phyloP scores from a whole-genome alignment of 2,888 invertebrate species.

The Hyppa rectilinea region DNA sequence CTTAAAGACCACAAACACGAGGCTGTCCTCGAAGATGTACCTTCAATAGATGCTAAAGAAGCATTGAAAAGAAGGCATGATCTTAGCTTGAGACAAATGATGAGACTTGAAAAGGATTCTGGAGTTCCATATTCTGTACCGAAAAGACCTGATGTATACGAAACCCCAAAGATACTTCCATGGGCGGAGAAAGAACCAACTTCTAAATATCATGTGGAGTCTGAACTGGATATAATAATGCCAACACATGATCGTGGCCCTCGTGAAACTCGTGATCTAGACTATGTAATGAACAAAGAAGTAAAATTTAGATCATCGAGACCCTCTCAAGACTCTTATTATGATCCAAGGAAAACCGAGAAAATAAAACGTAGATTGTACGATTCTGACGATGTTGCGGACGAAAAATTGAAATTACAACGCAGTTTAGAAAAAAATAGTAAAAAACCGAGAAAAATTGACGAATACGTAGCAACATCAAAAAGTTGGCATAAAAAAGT shows the following conservation, averaged over 20 bases:
- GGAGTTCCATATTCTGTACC: not conserved
- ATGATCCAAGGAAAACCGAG: not conserved
- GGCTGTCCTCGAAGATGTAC: slow-evolving; percentile 25
- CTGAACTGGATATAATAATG: slow-evolving; percentile 4
- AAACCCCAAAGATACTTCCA: slow-evolving; percentile 33
- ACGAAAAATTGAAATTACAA: slow-evolving; percentile 19
- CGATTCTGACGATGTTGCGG: slow-evolving; percentile 8
- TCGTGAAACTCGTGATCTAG: not conserved
- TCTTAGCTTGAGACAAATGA: slow-evolving; percentile 34
- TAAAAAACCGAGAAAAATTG: slow-evolving; percentile 2
- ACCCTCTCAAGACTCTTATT: slow-evolving; percentile 18
- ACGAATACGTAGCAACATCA: not conserved
- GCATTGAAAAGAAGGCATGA: slow-evolving; percentile 46
- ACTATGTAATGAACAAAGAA: not conserved
- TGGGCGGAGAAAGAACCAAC: slow-evolving; percentile 29
- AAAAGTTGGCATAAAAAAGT: slow-evolving; percentile 7
- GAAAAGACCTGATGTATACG: slow-evolving; percentile 30
- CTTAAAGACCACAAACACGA: slow-evolving; percentile 9
- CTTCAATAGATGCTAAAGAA: slow-evolving; percentile 32
- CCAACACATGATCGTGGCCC: not conserved
- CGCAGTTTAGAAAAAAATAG: slow-evolving; percentile 19
- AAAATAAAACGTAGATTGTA: slow-evolving; percentile 12
- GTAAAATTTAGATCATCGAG: not conserved
- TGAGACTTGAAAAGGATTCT: slow-evolving; percentile 1
- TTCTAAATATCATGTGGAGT: slow-evolving; percentile 5